Conservation (phyloP, 2,888 invertebrate genomes). For the Rotaria sp. region DNA sequence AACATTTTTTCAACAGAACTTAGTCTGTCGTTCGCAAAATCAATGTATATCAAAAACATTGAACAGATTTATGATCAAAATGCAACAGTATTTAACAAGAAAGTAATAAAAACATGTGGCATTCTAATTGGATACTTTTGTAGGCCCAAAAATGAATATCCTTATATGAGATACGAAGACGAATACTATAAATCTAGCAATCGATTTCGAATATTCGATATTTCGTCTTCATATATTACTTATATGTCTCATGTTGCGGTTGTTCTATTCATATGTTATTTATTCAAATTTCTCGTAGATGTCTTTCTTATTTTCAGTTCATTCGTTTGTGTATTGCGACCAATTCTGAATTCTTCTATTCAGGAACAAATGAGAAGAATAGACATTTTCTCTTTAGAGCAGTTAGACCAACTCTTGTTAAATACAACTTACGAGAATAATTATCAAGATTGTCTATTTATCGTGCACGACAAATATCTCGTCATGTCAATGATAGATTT, state of each 20-base stretch:
- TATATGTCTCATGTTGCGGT: neutral
- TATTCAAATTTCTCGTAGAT: neutral
- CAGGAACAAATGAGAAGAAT: neutral
- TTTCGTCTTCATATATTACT: neutral
- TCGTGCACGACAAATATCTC: neutral
- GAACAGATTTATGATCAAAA: neutral
- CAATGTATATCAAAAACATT: neutral
- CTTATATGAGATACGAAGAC: neutral
- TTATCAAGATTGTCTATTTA: neutral
- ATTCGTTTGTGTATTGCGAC: too few relatives aligned
- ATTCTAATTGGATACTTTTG: neutral
- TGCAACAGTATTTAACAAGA: neutral
- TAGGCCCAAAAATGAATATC: neutral
- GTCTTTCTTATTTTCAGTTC: too few relatives aligned
- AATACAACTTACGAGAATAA: neutral
- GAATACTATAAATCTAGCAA: neutral
- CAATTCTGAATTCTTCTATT: neutral
- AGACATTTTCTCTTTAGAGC: neutral
- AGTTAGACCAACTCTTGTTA: neutral
- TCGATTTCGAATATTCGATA: neutral
- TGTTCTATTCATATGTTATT: neutral
- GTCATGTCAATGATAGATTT: neutral
- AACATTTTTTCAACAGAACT: neutral
- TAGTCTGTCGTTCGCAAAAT: neutral
- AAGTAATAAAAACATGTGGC: neutral